These are phyloP conservation scores for Eledona agricola DNA, from an alignment of 2,888 invertebrate species.

Conservation along the genomic window DNA sequence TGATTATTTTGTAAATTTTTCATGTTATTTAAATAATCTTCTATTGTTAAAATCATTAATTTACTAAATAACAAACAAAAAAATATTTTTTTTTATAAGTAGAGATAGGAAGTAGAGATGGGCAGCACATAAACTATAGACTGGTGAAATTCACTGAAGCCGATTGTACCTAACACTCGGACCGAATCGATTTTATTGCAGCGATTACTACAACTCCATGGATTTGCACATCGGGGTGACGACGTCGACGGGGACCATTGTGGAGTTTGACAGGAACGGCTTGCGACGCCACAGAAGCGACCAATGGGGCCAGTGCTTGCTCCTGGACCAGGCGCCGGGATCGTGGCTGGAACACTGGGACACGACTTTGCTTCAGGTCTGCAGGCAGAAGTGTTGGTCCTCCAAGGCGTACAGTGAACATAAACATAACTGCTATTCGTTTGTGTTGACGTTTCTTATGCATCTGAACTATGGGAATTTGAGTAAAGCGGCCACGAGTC, in stretches of 20 bases:
- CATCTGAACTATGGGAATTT: constrained; percentile 76
- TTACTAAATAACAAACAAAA: too few species aligned
- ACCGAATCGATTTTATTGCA: constrained; percentile 66
- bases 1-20: too few species aligned
- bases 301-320: constrained; percentile 75
- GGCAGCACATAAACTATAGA: too few species aligned
- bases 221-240: constrained; percentile 93
- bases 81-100: too few species aligned
- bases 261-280: constrained; percentile 86
- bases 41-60: too few species aligned
- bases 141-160: too few species aligned
- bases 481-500: constrained; percentile 72
- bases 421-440: constrained; percentile 85
- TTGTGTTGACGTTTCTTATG: constrained; percentile 82
- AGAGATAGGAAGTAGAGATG: too few species aligned
- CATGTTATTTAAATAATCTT: too few species aligned
- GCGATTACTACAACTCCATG: constrained; percentile 82
- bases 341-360: constrained; percentile 77
- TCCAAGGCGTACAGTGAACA: constrained; percentile 77
- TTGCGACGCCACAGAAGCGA: constrained; percentile 66
- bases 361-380: constrained; percentile 70
- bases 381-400: constrained; percentile 72
- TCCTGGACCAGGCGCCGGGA: constrained; percentile 73
- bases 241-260: constrained; percentile 79
- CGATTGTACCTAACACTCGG: too few species aligned